Evolutionary conservation across 1,140 invertebrate species (phyloP), one percentile per base, ranked within the genome.

Genomic region (Drosophila littoralis): DNA sequence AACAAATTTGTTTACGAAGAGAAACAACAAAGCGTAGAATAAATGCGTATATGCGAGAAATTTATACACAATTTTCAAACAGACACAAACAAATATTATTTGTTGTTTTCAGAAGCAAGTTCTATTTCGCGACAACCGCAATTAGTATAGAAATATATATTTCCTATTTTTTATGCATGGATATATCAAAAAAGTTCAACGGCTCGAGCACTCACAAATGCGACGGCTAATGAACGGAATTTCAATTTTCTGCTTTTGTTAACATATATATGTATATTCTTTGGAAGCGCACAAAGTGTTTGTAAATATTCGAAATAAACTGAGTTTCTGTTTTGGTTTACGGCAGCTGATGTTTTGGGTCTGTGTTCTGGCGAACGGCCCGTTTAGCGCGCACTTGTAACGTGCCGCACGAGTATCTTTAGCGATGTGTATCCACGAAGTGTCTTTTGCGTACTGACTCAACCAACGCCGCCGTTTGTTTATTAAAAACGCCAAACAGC

Each of bases 401-500:
- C 75, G 75, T 77, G 45, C 33, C 10, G 59, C 40, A 28, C 73
- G 58, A 65, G 28, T 64, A 36, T 66, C 46, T 61, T 15, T 33
- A 38, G 32, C 78, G 82, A 65, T 88, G 84, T 80, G 69, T 89
- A 77, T 89, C 83, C 84, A 75, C 84, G 68, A 75, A 83, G 79
- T 79, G 77, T 68, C 81, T 72, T 79, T 74, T 78, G 71, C 77
- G 76, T 61, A 89, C 84, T 89, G 84, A 89, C 65, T 67, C 36
- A 43, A 43, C 67, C 43, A 43, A 59, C 50, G 77, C 78, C 58
- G 52, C 77, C 33, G 75, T 75, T 89, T 89, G 85, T 90, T 90
- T 90, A 89, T 90, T 73, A 84, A 84, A 80, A 88, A 72, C 60
- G 60, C 33, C 64, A 68, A 89, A 81, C 85, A 86, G 82, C 82